phyloP scores from a whole-genome alignment of 2,797 vertebrate genomes.

The Liparis tanakae region DNA sequence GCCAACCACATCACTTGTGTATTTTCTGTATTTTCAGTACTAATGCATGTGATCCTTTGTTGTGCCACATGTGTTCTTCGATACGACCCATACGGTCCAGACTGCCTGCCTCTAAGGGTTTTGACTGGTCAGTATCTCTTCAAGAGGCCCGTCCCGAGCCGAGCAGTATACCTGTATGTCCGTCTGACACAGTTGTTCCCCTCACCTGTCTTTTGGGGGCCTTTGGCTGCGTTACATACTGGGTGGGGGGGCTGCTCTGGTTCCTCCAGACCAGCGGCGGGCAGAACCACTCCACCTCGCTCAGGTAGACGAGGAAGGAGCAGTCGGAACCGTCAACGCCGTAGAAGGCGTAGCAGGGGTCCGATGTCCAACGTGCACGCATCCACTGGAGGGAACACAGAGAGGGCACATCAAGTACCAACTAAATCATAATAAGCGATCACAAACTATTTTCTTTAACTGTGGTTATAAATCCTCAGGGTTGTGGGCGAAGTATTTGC shows the following conservation, averaged over 20 bases:
- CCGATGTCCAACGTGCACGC: constrained; percentile 97
- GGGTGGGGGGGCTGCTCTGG: constrained; percentile 79
- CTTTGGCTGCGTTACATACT: constrained; percentile 68
- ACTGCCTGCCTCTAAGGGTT: neutral
- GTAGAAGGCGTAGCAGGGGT: constrained; percentile 97
- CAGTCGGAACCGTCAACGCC: constrained; percentile 97
- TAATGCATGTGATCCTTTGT: neutral
- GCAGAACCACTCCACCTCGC: constrained; percentile 98
- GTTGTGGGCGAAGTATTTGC: neutral
- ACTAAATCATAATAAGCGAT: neutral
- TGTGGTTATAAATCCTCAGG: neutral
- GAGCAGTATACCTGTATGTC: neutral
- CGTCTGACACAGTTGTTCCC: neutral
- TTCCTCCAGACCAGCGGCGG: constrained; percentile 92
- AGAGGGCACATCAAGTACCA: neutral
- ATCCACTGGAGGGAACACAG: constrained; percentile 84
- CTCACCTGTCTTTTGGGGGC: constrained; percentile 86
- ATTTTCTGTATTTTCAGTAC: neutral
- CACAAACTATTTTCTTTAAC: neutral
- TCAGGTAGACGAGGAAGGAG: constrained; percentile 96
- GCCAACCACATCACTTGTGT: neutral
- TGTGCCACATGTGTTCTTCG: too few species aligned
- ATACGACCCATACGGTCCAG: neutral
- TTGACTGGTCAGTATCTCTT: neutral
- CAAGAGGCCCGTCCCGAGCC: neutral